phyloP scores from a whole-genome alignment of 2,113 vertebrate species.

The Cinclus cinclus region DNA sequence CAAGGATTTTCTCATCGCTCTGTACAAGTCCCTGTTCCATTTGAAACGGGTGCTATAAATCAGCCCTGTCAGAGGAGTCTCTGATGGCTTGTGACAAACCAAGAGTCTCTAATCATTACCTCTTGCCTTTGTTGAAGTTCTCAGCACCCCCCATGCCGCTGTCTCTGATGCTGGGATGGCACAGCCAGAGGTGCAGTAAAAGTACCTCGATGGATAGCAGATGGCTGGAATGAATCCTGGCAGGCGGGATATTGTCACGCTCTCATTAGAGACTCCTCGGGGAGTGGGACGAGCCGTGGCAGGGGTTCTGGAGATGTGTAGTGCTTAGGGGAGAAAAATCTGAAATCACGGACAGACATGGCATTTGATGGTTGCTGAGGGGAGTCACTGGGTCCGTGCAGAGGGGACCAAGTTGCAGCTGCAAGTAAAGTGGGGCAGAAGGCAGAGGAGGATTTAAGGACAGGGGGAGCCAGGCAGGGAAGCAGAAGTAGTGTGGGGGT shows the following conservation, averaged over 20 bases:
- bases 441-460: not conserved
- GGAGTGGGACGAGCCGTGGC: not conserved
- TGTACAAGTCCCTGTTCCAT: not conserved
- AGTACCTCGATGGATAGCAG: conserved; percentile 62
- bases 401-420: not conserved
- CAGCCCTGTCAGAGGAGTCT: conserved; percentile 21
- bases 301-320: not conserved
- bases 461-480: not conserved
- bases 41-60: conserved; percentile 40
- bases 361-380: not conserved
- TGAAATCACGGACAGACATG: not conserved
- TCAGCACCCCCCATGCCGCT: not conserved
- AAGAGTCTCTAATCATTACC: conserved; percentile 58
- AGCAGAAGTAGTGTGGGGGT: not conserved
- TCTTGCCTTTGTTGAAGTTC: conserved; percentile 64
- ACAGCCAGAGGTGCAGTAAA: conserved; percentile 67
- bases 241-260: conserved; percentile 22
- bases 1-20: conserved; percentile 43
- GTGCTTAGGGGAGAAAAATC: not conserved
- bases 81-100: conserved; percentile 60
- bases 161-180: conserved; percentile 54
- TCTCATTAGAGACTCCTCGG: conserved; percentile 5
- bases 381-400: not conserved
- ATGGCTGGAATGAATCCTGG: conserved; percentile 42
- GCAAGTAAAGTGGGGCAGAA: not conserved